Base-by-base conservation (phyloP, 2,797 vertebrate species). In the Notolepis coatsorum region DNA sequence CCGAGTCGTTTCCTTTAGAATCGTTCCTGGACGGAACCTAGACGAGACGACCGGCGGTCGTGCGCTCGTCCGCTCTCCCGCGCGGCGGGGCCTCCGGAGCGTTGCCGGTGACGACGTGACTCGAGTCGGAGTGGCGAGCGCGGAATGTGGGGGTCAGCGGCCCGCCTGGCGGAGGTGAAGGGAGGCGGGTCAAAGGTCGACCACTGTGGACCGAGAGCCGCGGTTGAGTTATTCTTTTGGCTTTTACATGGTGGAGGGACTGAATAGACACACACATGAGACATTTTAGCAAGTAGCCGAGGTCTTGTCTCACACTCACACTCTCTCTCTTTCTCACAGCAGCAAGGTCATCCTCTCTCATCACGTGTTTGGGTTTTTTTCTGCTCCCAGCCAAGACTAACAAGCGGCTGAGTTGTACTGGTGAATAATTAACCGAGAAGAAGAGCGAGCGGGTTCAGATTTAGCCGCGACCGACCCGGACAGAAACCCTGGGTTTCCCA, bases 61-160 rank as follows among this genome's bases (percentile, higher is more conserved):
- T 50, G 31, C 18, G 27, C 25, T 18, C n/a, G n/a, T n/a, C n/a
- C n/a, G n/a, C n/a, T n/a, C n/a, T n/a, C n/a, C n/a, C n/a, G n/a
- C n/a, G n/a, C n/a, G n/a, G n/a, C 47, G 15, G 54, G 58, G 67
- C 57, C 61, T 70, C 45, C 42, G 73, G 41, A 77, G 73, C 66
- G 45, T 64, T 71, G 68, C 73, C 63, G 66, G 77, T 76, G 81
- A 81, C 68, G 57, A 68, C 76, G 67, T 60, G 78, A 70, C 78
- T 62, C n/a, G 60, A 79, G 79, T 62, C 37, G 7, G 24, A 47
- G 87, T 78, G 59, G 42, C 86, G 86, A 86, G 80, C 72, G 54
- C 64, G 71, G 81, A 87, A 89, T 82, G 77, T 67, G 15, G 80
- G n/a, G 90, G 79, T 87, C 81, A 78, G 61, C 13, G 45, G 70